Conservation (phyloP, 2,113 vertebrate genomes). For the Tetrao urogallus region DNA sequence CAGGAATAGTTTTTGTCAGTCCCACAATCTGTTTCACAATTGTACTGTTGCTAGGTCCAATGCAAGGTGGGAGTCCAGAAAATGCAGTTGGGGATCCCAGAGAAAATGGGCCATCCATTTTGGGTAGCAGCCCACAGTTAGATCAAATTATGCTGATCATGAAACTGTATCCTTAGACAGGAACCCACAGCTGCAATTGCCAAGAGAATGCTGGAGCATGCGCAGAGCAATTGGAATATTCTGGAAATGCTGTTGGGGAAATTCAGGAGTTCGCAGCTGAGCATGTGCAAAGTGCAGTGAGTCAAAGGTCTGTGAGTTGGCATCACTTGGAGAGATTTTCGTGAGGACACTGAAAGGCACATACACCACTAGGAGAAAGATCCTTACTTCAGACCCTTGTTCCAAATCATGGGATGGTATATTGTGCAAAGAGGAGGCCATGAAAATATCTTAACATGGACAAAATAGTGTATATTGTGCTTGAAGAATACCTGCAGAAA, state of each 20-base stretch:
- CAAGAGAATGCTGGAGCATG: slow-evolving; percentile 9
- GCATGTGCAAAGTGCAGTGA: neutral
- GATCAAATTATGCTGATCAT: slow-evolving; percentile 69
- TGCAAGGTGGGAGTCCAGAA: neutral
- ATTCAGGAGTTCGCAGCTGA: slow-evolving; percentile 22
- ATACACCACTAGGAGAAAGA: neutral
- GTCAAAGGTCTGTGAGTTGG: slow-evolving; percentile 7
- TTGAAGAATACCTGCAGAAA: neutral
- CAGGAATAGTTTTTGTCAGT: neutral
- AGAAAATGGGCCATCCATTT: slow-evolving; percentile 40
- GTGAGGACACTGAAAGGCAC: neutral
- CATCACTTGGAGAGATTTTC: neutral
- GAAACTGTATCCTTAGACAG: slow-evolving; percentile 64
- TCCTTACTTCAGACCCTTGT: neutral
- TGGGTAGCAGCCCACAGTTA: slow-evolving; percentile 54
- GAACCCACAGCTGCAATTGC: slow-evolving; percentile 61
- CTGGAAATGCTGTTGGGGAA: slow-evolving; percentile 38
- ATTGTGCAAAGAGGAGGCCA: neutral
- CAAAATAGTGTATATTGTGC: neutral
- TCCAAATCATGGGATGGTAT: neutral
- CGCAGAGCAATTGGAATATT: slow-evolving; percentile 34
- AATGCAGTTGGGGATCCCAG: neutral
- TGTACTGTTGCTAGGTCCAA: neutral
- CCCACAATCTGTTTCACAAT: fast-evolving
- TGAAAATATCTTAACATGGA: neutral